Evolutionary conservation across 1,140 invertebrate genomes (phyloP), one percentile per base, ranked within the genome.

Genomic region (Drosophila pectinifera): DNA sequence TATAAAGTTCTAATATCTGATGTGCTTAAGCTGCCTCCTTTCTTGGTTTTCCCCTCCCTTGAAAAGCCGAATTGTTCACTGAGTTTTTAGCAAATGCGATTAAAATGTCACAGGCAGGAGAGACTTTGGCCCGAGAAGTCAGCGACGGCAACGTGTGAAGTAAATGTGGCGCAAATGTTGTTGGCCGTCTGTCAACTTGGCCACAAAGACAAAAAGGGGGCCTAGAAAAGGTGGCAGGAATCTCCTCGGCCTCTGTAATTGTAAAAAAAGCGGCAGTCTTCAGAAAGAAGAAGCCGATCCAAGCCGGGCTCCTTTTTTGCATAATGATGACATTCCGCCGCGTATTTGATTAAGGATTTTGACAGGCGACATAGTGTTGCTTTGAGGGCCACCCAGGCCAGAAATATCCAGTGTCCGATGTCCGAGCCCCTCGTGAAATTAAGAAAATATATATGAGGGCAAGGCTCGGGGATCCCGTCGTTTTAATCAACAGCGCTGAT

Each of bases 61-160:
- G 4, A 11, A 53, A 41, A 55, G 78, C 61, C 31, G 86, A 91
- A 91, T 89, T 91, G 90, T 78, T 91, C 90, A 91, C 46, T 91
- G 90, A 86, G 84, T 91, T 89, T 51, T 91, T 76, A 85, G 90
- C 86, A 91, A 91, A 91, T 91, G 86, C 90, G 90, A 91, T 91
- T 91, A 91, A 91, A 91, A 91, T 91, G 90, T 91, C 90, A 91
- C 76, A 46, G 68, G 14, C 64, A 26, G 36, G 62, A 76, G 51
- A 36, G 62, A 57, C 73, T 55, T 76, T 76, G 73, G 54, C 51
- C 5, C 20, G 36, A 53, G 39, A 59, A 31, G 64, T 75, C 64
- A 77, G 56, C 59, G 80, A 88, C 79, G 82, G 82, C 82, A 53
- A 78, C 82, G 88, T 86, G 88, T 90, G 88, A 90, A 90, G 83